Evolutionary conservation across 2,113 vertebrate species (phyloP).

Genomic region (Peromyscus polionotus): DNA sequence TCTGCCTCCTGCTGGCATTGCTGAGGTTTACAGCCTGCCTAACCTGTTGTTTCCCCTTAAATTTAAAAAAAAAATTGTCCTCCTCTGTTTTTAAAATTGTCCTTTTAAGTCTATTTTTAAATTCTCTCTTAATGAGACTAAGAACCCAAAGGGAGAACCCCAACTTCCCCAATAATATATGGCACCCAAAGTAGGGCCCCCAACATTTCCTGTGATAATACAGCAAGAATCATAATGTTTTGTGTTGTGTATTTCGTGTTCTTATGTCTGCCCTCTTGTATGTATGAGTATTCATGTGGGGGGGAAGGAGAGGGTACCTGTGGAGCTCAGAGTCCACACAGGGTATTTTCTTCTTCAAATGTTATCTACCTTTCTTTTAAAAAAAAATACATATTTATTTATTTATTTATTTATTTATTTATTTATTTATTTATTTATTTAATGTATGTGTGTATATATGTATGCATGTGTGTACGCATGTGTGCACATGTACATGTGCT

Average conservation of each 20-base stretch:
- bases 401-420: too few relatives aligned
- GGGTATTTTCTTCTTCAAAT: not conserved
- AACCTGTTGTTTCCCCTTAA: not conserved
- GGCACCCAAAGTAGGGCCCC: not conserved
- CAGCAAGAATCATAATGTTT: not conserved
- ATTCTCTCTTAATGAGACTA: not conserved
- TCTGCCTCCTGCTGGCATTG: not conserved
- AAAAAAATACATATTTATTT: not conserved
- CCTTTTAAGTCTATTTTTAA: not conserved
- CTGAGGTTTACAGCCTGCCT: not conserved
- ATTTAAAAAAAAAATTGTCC: not conserved
- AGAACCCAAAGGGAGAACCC: not conserved
- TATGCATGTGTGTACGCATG: accelerated
- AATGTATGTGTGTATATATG: not conserved
- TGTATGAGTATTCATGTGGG: not conserved
- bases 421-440: not conserved
- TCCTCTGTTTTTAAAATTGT: not conserved
- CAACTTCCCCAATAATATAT: not conserved
- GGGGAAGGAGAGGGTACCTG: not conserved
- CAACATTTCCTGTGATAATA: not conserved
- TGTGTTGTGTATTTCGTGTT: not conserved
- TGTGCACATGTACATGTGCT: accelerated
- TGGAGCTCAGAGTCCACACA: not conserved
- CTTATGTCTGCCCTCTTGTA: not conserved
- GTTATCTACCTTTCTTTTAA: not conserved